A percentile compares a stretch with the other conserved stretches of the same genome.
These are phyloP conservation scores for Brevimyrus niger DNA, from an alignment of 2,113 vertebrate species.

Conservation along the genomic window DNA sequence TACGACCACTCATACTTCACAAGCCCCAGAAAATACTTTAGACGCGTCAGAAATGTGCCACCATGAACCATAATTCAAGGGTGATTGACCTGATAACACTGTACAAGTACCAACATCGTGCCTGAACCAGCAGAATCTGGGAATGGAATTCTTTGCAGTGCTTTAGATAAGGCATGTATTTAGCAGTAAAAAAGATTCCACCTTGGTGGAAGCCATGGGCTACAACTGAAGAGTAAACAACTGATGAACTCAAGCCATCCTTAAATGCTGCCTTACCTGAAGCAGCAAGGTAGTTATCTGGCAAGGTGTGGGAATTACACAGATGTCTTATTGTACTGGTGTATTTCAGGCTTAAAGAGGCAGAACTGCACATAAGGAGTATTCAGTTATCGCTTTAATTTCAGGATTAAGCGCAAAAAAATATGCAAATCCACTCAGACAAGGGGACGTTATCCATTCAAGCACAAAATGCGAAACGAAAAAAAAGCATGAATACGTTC, in stretches of 20 bases:
- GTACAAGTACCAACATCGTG: background rate
- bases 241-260: background rate
- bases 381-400: background rate
- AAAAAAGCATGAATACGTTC: background rate
- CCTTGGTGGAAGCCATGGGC: background rate
- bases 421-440: constrained; percentile 3
- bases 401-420: background rate
- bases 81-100: background rate
- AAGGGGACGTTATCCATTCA: background rate
- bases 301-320: background rate
- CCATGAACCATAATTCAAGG: background rate
- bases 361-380: background rate
- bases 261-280: background rate
- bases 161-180: background rate
- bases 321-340: background rate
- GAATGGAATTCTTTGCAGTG: background rate
- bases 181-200: background rate
- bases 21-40: background rate
- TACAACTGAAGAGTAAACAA: background rate
- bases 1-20: background rate
- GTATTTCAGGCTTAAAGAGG: background rate
- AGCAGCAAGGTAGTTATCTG: background rate
- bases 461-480: background rate
- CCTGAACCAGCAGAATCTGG: background rate
- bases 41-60: background rate